Conservation (phyloP, 2,888 invertebrate species). For the Himalopsyche anomala region DNA sequence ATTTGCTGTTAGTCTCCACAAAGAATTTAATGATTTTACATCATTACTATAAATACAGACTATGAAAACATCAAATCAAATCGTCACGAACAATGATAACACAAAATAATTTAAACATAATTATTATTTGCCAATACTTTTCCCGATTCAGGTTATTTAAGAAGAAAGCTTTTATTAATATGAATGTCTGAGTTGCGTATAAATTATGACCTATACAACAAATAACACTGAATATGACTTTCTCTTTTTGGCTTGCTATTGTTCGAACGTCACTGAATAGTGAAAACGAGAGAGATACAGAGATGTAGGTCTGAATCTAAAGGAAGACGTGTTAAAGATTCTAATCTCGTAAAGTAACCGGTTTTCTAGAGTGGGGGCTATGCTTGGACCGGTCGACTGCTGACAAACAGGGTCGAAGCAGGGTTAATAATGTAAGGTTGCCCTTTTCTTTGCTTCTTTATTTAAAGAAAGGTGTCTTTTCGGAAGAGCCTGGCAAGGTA, state of each 20-base stretch:
- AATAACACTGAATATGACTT: neutral
- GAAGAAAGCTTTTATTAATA: no score
- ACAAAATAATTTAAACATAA: no score
- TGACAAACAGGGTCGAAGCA: conserved; percentile 42
- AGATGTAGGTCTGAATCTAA: conserved; percentile 22
- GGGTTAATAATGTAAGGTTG: conserved; percentile 38
- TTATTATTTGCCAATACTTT: no score
- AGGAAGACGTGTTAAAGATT: conserved; percentile 62
- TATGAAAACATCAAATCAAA: no score
- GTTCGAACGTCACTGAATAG: conserved; percentile 9
- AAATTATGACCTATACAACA: neutral
- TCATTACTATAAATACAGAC: no score
- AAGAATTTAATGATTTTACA: no score
- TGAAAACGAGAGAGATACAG: conserved; percentile 13
- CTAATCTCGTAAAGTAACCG: conserved; percentile 62
- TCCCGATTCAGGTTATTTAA: no score
- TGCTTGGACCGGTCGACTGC: conserved; percentile 16
- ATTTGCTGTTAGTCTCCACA: no score
- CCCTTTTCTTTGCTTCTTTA: conserved; percentile 38
- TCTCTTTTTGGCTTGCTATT: neutral
- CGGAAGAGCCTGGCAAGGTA: conserved; percentile 4
- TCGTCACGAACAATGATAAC: no score
- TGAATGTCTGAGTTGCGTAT: no score
- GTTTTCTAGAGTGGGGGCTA: conserved; percentile 20
- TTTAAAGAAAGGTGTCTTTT: conserved; percentile 32